Evolutionary conservation across 2,113 vertebrate species (phyloP).

Genomic region (Aix galericulata): DNA sequence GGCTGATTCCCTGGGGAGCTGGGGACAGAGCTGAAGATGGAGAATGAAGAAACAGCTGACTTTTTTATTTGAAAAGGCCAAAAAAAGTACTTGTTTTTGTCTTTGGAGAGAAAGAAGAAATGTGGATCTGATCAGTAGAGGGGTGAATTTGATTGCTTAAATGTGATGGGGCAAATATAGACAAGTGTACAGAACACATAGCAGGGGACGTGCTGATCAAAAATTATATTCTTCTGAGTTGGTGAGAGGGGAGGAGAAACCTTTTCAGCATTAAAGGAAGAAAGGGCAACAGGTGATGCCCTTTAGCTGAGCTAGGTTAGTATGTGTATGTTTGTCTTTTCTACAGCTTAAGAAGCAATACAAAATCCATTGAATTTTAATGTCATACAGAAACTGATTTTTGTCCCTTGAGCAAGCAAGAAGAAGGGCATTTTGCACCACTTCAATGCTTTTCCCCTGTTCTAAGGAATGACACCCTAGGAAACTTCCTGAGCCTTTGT

Average conservation of each 20-base stretch:
- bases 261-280: not conserved
- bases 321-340: not conserved
- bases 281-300: not conserved
- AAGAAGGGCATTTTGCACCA: not conserved
- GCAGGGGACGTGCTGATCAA: not conserved
- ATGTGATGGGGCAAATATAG: not conserved
- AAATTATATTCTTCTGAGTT: not conserved
- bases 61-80: not conserved
- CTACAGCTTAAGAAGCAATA: not conserved
- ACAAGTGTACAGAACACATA: not conserved
- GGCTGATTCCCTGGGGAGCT: not conserved
- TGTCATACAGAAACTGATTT: not conserved
- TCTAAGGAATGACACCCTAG: not conserved
- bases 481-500: not conserved
- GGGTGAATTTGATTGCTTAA: not conserved
- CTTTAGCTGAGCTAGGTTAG: not conserved
- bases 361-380: not conserved
- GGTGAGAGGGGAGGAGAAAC: not conserved
- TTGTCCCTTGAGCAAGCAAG: not conserved
- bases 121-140: not conserved
- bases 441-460: not conserved
- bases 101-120: not conserved
- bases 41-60: not conserved
- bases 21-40: not conserved
- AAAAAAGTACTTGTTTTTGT: not conserved